These are phyloP conservation scores for Saccopteryx leptura DNA, from an alignment of 2,113 vertebrate species.

Conservation along the genomic window DNA sequence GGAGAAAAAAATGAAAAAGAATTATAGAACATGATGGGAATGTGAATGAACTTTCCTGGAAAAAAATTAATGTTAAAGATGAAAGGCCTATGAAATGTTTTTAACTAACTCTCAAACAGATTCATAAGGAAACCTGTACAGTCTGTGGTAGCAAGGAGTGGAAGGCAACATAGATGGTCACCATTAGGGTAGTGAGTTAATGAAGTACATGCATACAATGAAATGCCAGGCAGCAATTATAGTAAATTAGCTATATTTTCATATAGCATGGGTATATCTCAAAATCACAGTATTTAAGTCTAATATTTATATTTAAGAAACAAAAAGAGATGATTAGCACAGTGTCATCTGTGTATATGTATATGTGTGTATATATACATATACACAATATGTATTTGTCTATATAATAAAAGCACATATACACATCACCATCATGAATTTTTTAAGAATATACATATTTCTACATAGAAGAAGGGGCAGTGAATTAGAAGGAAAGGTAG, in stretches of 20 bases:
- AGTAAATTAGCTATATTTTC: not conserved
- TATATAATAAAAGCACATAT: not conserved
- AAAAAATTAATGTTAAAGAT: not conserved
- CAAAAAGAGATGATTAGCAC: conserved; percentile 14
- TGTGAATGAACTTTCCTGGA: not conserved
- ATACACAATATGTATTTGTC: not conserved
- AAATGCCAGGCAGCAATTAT: not conserved
- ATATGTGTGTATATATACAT: not conserved
- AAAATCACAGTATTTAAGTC: not conserved
- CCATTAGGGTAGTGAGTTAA: not conserved
- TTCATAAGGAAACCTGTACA: not conserved
- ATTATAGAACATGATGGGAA: conserved; percentile 27
- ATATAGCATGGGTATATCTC: not conserved
- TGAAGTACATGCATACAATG: not conserved
- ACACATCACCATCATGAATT: not conserved
- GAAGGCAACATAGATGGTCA: not conserved
- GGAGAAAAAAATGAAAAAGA: not conserved
- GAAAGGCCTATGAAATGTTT: not conserved
- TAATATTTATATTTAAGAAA: not conserved
- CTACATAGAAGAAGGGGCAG: not conserved
- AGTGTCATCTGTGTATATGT: not conserved
- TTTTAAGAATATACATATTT: not conserved
- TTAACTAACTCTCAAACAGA: not conserved
- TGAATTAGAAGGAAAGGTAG: not conserved
- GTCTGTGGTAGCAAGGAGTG: not conserved